Base-by-base conservation (phyloP, 2,888 invertebrate species). In the Bellardia bayeri region DNA sequence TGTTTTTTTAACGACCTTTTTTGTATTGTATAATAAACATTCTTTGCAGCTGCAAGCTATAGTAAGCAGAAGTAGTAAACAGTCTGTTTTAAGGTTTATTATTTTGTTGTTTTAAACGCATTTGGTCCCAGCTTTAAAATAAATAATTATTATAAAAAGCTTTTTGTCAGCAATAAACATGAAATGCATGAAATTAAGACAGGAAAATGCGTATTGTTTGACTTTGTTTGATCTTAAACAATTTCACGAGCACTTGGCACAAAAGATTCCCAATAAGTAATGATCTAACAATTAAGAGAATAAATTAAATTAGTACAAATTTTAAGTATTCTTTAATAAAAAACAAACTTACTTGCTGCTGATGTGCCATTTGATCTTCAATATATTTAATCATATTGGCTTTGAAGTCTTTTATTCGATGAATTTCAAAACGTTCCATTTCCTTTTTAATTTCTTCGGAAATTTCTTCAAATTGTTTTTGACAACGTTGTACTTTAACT, bases 401-500 rank as follows among this genome's bases (percentile, higher is more conserved):
- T 91, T 98, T 98, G 92, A 99, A 98, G 93, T 99, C 99, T 85
- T 96, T 95, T 64, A 98, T 96, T 89, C 99, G 95, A 89, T 96
- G 95, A 89, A 96, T 95, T 93, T 99, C 99, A 94, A 98, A 99
- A 76, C 98, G 95, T 90, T 98, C 98, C 94, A 99, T 95, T 94
- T 99, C 99, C 90, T 97, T 97, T 92, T 98, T 98, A 89, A 99
- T 98, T 94, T 97, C 98, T 90, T 96, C 96, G 2, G 98, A 99
- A 92, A 99, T 99, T 91, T 97, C 96, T 93, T 99, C 98, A 94
- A 99, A 99, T 92, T 98, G 99, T 90, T 98, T 97, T 93, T 99
- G 98, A 0, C 98, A 98, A 89, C 98, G 96, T 91, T 99, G 98
- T n/a, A 99, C 98, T 94, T 98, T 98, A 0, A 97, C 95, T 93